A percentile compares a stretch with the other conserved stretches of the same genome.
Conservation (phyloP, 2,888 invertebrate species). For the Hoplodrina blanda region DNA sequence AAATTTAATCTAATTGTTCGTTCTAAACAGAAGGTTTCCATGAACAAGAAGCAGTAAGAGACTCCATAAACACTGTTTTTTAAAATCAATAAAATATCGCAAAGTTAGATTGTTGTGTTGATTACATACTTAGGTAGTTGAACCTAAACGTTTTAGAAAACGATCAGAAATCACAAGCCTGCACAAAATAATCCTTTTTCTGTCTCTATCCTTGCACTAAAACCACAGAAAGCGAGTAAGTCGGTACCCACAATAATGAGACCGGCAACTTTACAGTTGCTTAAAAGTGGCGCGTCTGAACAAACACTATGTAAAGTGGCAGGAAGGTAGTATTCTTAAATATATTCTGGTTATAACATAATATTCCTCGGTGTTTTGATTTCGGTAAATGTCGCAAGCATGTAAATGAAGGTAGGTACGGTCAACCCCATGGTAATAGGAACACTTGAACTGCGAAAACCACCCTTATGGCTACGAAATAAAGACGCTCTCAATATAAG, state of each 20-base stretch:
- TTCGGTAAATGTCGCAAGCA: conserved; percentile 25
- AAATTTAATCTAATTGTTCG: no score
- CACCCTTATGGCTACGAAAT: neutral
- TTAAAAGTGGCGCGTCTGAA: conserved; percentile 12
- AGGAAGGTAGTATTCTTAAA: conserved; percentile 23
- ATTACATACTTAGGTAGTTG: no score
- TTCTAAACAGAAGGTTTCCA: no score
- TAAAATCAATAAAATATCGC: no score
- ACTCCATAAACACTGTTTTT: no score
- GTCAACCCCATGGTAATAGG: neutral
- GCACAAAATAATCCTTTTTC: neutral
- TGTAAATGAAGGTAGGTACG: conserved; percentile 16
- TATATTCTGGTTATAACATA: conserved; percentile 22
- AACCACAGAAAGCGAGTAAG: no score
- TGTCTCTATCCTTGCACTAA: no score
- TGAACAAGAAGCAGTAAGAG: no score
- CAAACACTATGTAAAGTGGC: neutral
- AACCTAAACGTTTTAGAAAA: no score
- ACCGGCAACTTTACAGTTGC: neutral
- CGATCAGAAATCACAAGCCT: neutral
- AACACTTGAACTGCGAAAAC: neutral
- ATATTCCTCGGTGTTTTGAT: conserved; percentile 38
- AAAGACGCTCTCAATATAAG: neutral
- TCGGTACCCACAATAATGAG: neutral
- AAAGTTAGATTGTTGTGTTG: no score